Evolutionary conservation across 2,113 vertebrate species (phyloP), one percentile per base, ranked within the genome.

Genomic region (Microcebus lehilahytsara): DNA sequence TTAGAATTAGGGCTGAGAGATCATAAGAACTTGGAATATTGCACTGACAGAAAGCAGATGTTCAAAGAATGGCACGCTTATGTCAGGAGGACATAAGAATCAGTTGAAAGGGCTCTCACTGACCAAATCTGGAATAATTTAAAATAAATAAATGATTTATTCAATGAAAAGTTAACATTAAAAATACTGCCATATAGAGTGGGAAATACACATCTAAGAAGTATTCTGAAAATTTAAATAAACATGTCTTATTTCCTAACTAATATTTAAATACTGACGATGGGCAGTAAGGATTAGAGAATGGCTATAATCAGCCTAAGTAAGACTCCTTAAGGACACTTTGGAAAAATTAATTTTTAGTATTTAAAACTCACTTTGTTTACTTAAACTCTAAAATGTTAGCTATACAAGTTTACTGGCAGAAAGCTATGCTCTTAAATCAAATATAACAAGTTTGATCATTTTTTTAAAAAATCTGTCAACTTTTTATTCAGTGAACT

Each of bases 151-250:
- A 69, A 91, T 72, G 23, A 95, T 34, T 83, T 32, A 79, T 78
- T 94, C 32, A 60, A 84, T 66, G 62, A 87, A 91, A 94, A 90
- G 42, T 64, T 72, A 84, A 72, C 25, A 85, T 77, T 86, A 71
- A 85, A 75, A 95, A 85, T 4, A 80, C 7, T 64, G 25, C 19
- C 49, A 42, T 42, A 91, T 9, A 86, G 30, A 86, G 25, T 64
- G 58, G 20, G 30, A 93, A 89, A 56, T 64, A 81, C 80, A 90
- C 27, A 17, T 62, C 37, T 37, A 53, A 74, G 17, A 75, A 71
- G 17, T 84, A 94, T 58, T 78, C 53, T 74, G 56, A 91, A 88
- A 94, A n/a, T 67, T 49, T 80, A 85, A 96, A 64, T 46, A 67
- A 81, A 74, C 14, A 91, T n/a, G 34, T 72, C 20, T 37, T 75